Evolutionary conservation across 2,113 vertebrate genomes (phyloP).

Genomic region (Picathartes gymnocephalus): DNA sequence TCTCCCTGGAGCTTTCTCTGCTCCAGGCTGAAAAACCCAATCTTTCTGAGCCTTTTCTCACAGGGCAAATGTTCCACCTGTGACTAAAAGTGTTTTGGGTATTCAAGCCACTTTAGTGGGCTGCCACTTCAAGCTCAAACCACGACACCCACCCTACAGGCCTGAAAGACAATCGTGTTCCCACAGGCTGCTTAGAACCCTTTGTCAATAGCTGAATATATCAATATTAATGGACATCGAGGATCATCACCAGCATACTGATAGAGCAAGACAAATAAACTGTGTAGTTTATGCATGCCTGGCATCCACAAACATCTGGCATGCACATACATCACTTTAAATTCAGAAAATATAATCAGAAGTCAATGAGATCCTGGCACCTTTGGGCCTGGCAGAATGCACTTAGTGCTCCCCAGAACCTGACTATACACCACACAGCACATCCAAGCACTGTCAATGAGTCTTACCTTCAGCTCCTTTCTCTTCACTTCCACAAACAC

Average conservation of each 20-base stretch:
- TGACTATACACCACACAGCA: background rate
- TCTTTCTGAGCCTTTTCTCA: background rate
- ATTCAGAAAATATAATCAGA: background rate
- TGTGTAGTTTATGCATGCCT: background rate
- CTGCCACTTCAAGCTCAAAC: background rate
- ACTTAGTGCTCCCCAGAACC: background rate
- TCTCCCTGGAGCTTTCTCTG: background rate
- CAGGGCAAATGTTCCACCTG: background rate
- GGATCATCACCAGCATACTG: background rate
- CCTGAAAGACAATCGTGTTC: background rate
- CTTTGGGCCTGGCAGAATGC: background rate
- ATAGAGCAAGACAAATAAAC: background rate
- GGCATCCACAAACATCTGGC: background rate
- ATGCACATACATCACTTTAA: background rate
- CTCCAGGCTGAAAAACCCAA: background rate
- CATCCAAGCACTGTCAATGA: background rate
- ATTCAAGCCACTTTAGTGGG: background rate
- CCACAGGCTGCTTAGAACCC: background rate
- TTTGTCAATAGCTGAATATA: background rate
- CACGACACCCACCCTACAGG: rapidly evolving
- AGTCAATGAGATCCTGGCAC: background rate
- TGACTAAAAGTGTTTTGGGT: background rate
- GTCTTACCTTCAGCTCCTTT: background rate
- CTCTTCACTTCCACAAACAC: background rate
- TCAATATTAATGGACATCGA: background rate